A percentile compares a stretch with the other conserved stretches of the same genome.
Conservation (phyloP, 2,888 invertebrate genomes). For the Microctonus brassicae region DNA sequence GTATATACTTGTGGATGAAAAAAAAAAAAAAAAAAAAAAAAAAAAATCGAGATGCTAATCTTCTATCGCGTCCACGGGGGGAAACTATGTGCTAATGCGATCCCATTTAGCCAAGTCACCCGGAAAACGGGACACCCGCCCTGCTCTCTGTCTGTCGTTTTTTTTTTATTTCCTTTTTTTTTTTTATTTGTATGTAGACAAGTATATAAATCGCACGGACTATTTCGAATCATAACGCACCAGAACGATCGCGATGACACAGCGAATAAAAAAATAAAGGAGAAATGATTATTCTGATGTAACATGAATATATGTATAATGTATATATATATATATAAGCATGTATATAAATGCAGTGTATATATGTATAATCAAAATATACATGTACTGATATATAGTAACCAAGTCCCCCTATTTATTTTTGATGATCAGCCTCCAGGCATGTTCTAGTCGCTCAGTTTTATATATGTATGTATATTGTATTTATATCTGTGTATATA, state of each 20-base stretch:
- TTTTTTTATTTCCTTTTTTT: constrained; percentile 16
- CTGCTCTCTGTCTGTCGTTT: constrained; percentile 49
- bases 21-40: constrained; percentile 54
- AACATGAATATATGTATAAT: not conserved
- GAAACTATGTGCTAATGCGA: constrained; percentile 65
- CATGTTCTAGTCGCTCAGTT: constrained; percentile 21
- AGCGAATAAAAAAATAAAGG: constrained; percentile 11
- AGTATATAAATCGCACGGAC: constrained; percentile 7
- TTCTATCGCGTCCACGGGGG: constrained; percentile 56
- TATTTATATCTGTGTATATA: constrained; percentile 12
- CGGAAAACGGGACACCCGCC: constrained; percentile 68
- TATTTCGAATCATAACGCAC: constrained; percentile 33
- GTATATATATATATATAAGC: too few relatives aligned
- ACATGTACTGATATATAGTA: not conserved
- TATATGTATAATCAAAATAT: not conserved
- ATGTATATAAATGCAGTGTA: not conserved
- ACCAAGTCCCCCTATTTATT: constrained; percentile 63
- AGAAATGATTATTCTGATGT: constrained; percentile 36
- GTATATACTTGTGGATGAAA: constrained; percentile 29
- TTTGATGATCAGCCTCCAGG: constrained; percentile 61
- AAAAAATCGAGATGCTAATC: constrained; percentile 66
- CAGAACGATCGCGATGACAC: constrained; percentile 31
- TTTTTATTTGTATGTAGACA: constrained; percentile 12
- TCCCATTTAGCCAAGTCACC: constrained; percentile 69
- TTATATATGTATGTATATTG: constrained; percentile 2